phyloP scores from a whole-genome alignment of 2,113 vertebrate species.

The Cinclus cinclus region DNA sequence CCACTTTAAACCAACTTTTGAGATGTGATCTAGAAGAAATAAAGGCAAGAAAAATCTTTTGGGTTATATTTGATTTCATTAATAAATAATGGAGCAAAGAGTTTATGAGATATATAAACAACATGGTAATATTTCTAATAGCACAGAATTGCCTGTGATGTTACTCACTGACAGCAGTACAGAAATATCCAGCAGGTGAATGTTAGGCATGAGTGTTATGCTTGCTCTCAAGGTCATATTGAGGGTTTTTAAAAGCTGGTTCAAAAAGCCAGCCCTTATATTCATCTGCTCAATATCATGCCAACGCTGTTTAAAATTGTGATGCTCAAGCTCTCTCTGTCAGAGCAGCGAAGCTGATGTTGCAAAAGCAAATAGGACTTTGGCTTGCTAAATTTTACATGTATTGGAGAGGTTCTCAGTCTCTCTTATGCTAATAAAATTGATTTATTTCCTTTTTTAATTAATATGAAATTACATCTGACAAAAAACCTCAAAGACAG shows the following conservation, averaged over 20 bases:
- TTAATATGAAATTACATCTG: background rate
- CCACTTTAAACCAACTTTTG: background rate
- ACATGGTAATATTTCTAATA: background rate
- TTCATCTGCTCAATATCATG: background rate
- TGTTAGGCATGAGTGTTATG: background rate
- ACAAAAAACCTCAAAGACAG: background rate
- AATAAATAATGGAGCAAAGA: background rate
- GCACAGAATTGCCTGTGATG: background rate
- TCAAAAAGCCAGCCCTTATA: background rate
- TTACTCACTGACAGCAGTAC: background rate
- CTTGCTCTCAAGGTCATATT: background rate
- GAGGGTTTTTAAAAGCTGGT: background rate
- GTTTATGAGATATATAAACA: background rate
- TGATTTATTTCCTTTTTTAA: background rate
- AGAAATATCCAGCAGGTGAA: background rate
- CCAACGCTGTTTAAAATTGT: accelerated
- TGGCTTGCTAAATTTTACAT: background rate
- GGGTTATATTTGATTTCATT: background rate
- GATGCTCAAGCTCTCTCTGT: accelerated
- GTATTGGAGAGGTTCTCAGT: background rate
- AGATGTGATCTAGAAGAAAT: background rate
- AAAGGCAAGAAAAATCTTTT: background rate
- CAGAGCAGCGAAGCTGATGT: background rate
- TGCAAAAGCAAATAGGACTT: background rate
- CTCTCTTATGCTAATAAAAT: background rate